Conservation (phyloP, 1,140 invertebrate species). For the Melipona quadrifasciata region DNA sequence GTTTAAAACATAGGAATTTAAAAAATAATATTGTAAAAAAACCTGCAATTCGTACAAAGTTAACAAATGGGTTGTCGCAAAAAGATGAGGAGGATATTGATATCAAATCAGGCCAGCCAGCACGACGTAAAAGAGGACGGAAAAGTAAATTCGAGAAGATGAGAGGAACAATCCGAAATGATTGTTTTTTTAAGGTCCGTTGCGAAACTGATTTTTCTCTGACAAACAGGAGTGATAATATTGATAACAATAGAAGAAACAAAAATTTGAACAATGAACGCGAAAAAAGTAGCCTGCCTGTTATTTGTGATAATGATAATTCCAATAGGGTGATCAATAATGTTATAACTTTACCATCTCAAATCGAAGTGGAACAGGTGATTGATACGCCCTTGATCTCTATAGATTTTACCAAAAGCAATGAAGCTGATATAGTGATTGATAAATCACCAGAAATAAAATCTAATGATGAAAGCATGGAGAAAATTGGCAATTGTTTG, state of each 20-base stretch:
- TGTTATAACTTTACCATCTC: neutral
- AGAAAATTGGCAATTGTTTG: neutral
- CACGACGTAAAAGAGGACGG: neutral
- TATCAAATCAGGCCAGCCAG: neutral
- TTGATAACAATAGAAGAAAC: neutral
- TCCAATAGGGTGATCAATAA: neutral
- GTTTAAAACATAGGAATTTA: neutral
- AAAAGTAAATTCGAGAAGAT: constrained; percentile 8
- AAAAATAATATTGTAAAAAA: neutral
- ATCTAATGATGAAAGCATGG: neutral
- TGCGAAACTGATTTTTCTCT: too few relatives aligned
- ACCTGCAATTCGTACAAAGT: neutral
- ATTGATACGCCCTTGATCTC: neutral
- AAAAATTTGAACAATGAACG: neutral
- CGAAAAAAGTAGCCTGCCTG: neutral
- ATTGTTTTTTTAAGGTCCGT: neutral
- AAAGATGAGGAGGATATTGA: neutral
- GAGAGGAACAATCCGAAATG: neutral
- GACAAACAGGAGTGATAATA: neutral
- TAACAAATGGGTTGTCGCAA: neutral
- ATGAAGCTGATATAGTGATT: neutral
- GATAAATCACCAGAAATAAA: neutral
- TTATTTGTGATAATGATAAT: neutral
- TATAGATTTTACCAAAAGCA: neutral
- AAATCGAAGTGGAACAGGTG: neutral